Percentiles rank a stretch among this genome's conserved stretches.
phyloP scores from a whole-genome alignment of 2,797 vertebrate genomes.

The Sarcophilus harrisii region DNA sequence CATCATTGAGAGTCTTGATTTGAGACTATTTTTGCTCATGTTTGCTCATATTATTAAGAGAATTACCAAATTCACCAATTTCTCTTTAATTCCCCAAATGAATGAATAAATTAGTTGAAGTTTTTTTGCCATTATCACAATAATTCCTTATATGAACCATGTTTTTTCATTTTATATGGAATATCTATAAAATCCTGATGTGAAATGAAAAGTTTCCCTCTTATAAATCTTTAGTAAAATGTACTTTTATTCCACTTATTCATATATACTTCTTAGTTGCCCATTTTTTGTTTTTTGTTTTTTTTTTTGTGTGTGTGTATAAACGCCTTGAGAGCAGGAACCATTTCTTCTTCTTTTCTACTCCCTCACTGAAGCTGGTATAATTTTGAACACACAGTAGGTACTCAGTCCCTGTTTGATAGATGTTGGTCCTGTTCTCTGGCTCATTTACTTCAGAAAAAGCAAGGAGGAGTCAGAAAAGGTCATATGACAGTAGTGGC shows the following conservation, averaged over 20 bases:
- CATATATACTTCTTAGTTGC: neutral
- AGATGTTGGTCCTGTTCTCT: neutral
- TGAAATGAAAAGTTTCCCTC: neutral
- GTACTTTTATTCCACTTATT: neutral
- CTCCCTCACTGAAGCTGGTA: neutral
- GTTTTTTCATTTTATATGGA: too few relatives aligned
- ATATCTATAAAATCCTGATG: too few relatives aligned
- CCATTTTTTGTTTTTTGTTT: neutral
- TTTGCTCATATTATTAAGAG: too few relatives aligned
- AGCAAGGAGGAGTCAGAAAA: neutral
- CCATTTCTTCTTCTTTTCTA: neutral
- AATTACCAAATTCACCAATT: too few relatives aligned
- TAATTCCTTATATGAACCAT: too few relatives aligned
- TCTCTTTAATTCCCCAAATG: neutral
- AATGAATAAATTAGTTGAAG: neutral
- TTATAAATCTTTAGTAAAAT: neutral
- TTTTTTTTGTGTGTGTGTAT: neutral
- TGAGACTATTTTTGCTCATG: too few relatives aligned
- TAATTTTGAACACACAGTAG: neutral
- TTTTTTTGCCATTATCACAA: too few relatives aligned
- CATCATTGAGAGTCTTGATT: too few relatives aligned
- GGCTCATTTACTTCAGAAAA: neutral
- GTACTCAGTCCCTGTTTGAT: neutral
- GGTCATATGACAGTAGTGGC: neutral
- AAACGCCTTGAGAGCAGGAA: neutral